Evolutionary conservation across 2,797 vertebrate species (phyloP).

Genomic region (Poliocrania exsul): DNA sequence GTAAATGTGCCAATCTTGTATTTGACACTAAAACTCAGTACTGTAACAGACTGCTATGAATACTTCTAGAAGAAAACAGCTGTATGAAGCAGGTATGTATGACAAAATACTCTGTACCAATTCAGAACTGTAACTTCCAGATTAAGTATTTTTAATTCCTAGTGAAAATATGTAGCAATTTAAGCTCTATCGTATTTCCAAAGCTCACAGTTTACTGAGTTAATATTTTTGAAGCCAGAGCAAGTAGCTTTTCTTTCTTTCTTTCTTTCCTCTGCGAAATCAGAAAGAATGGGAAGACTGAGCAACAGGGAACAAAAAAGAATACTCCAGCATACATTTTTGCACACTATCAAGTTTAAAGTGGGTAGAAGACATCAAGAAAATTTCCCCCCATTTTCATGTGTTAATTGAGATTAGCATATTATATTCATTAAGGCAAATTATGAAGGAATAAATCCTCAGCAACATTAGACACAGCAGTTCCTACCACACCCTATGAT

Average conservation of each 20-base stretch:
- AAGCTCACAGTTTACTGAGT: neutral
- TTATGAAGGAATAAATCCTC: neutral
- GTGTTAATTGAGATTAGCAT: neutral
- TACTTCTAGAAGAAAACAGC: neutral
- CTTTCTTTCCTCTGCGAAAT: neutral
- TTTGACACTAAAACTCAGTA: neutral
- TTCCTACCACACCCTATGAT: neutral
- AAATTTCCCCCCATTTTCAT: neutral
- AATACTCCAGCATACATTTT: neutral
- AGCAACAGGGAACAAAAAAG: neutral
- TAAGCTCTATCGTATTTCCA: neutral
- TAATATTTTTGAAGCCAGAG: neutral
- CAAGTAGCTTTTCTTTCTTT: neutral
- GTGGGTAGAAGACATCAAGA: neutral
- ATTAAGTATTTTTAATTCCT: neutral
- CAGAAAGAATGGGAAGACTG: neutral
- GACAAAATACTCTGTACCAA: neutral
- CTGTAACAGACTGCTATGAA: neutral
- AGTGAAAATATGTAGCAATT: neutral
- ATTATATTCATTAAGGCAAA: neutral
- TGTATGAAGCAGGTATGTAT: neutral
- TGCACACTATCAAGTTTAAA: neutral
- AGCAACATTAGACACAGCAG: neutral
- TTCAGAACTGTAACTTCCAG: neutral
- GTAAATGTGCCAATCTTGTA: neutral